A percentile compares a stretch with the other conserved stretches of the same genome.
Conservation (phyloP, 2,113 vertebrate genomes). For the Stegostoma tigrinum region DNA sequence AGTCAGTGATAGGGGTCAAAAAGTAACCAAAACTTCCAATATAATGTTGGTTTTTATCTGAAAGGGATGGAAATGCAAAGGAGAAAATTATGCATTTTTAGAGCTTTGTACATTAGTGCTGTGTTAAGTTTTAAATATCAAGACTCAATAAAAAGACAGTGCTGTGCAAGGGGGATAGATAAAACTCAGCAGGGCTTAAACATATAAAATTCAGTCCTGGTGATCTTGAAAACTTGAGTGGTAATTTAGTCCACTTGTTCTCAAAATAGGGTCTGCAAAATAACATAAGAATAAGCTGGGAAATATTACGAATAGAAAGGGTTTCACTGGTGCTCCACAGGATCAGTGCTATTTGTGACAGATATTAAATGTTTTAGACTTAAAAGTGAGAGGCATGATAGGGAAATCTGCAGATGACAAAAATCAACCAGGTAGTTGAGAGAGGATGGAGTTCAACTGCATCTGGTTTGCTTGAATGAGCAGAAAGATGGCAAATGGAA, state of each 20-base stretch:
- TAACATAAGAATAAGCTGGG: background rate
- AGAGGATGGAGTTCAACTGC: too few species aligned
- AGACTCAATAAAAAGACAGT: background rate
- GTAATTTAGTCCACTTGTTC: background rate
- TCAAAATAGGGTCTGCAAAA: too few species aligned
- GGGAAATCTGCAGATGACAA: too few species aligned
- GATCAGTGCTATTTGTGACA: too few species aligned
- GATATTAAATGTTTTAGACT: too few species aligned
- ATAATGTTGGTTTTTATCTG: background rate
- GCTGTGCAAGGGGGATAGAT: background rate
- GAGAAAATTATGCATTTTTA: background rate
- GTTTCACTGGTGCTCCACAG: too few species aligned
- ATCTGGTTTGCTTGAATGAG: too few species aligned
- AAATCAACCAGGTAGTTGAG: too few species aligned
- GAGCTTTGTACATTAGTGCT: background rate
- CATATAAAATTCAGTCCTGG: background rate
- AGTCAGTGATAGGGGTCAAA: background rate
- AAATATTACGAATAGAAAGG: too few species aligned
- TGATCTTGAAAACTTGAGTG: background rate
- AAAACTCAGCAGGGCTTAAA: background rate
- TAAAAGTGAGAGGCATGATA: too few species aligned
- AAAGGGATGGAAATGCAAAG: background rate
- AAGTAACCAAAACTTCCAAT: background rate
- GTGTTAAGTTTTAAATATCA: background rate
- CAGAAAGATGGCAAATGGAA: too few species aligned